Conservation (phyloP, 2,888 invertebrate species). For the Hermaeophaga mercurialis region DNA sequence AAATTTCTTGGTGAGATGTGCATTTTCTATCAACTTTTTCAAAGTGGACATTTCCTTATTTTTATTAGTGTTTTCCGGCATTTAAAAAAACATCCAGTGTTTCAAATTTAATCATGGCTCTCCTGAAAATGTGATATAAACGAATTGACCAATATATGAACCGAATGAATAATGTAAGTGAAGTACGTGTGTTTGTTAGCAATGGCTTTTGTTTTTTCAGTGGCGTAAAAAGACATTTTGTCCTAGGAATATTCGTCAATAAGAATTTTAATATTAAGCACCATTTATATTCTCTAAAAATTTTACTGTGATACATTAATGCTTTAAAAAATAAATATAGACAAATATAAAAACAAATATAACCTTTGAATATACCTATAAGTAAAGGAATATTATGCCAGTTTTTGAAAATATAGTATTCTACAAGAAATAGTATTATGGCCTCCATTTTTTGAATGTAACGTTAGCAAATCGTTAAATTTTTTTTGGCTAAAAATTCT, state of each 20-base stretch:
- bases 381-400: background rate
- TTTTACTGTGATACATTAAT: background rate
- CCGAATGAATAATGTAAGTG: constrained; percentile 15
- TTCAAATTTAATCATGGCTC: constrained; percentile 12
- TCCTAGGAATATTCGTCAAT: background rate
- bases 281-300: background rate
- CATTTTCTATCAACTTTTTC: background rate
- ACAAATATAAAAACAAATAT: no score
- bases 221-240: background rate
- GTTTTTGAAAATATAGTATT: no score
- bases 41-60: constrained; percentile 4
- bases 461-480: no score
- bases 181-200: constrained; percentile 5
- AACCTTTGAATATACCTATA: background rate
- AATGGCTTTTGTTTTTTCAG: constrained; percentile 8
- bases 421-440: no score
- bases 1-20: no score
- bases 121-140: constrained; percentile 5
- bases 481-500: no score
- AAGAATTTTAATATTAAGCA: no score
- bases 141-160: constrained; percentile 16
- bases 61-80: background rate
- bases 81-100: constrained; percentile 5
- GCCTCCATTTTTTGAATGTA: no score
- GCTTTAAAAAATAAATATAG: background rate